Conservation (phyloP, 2,888 invertebrate genomes). For the Cantharis nigra region DNA sequence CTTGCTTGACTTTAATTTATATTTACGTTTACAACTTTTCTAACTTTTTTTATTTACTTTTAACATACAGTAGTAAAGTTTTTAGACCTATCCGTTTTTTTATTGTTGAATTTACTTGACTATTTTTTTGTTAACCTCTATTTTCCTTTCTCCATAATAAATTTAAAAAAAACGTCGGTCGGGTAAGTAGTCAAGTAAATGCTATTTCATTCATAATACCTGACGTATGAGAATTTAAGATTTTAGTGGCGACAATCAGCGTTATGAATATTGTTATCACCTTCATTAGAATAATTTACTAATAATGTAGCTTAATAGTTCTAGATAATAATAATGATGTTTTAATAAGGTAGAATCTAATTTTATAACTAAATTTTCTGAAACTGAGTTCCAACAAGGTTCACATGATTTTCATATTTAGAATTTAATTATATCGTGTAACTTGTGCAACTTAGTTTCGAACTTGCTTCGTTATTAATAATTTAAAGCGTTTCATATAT, state of each 20-base stretch:
- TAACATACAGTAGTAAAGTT: neutral
- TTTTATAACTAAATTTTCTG: neutral
- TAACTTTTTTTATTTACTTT: neutral
- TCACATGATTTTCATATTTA: neutral
- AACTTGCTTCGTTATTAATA: neutral
- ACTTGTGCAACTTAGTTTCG: neutral
- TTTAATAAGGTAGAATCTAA: neutral
- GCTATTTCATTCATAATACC: neutral
- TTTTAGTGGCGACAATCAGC: neutral
- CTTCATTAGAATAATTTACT: neutral
- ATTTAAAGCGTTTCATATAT: neutral
- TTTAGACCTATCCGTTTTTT: neutral
- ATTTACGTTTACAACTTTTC: neutral
- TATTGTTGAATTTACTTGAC: neutral
- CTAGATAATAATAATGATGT: neutral
- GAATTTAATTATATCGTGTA: neutral
- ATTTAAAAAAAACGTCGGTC: neutral
- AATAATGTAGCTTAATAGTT: neutral
- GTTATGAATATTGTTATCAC: neutral
- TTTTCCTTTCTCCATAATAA: neutral
- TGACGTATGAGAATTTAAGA: neutral
- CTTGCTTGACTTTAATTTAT: neutral
- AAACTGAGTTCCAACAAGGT: neutral
- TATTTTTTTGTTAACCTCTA: neutral
- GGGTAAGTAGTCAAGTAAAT: neutral